phyloP scores from a whole-genome alignment of 2,888 invertebrate genomes.

The Apamea crenata region DNA sequence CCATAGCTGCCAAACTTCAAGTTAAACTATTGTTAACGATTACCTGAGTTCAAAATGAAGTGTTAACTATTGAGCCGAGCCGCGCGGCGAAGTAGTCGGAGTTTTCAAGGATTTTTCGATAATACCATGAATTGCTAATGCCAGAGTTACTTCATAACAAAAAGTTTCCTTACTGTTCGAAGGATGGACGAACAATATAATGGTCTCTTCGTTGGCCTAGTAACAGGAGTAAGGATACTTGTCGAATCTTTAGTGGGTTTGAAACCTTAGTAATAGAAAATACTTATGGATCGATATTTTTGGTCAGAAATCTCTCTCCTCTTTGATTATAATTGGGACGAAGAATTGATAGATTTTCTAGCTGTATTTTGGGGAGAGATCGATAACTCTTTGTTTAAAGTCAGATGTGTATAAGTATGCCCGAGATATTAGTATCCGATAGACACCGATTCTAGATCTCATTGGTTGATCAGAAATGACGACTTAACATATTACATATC shows the following conservation, averaged over 20 bases:
- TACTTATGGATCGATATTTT: not conserved
- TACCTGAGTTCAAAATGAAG: constrained; percentile 58
- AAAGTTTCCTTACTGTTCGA: constrained; percentile 33
- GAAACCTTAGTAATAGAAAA: not conserved
- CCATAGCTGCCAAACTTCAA: constrained; percentile 36
- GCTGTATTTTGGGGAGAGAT: not conserved
- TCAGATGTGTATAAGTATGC: not conserved
- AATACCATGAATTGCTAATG: constrained; percentile 57
- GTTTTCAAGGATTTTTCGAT: constrained; percentile 61
- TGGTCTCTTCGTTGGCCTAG: constrained; percentile 14
- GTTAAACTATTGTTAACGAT: constrained; percentile 50
- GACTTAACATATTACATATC: not conserved
- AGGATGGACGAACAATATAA: constrained; percentile 17
- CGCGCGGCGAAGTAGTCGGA: not conserved
- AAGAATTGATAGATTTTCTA: not conserved
- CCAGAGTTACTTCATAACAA: constrained; percentile 24
- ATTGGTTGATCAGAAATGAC: not conserved
- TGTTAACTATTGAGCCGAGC: constrained; percentile 40
- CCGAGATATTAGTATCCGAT: not conserved
- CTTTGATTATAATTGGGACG: not conserved
- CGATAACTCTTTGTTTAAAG: not conserved
- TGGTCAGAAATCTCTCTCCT: not conserved
- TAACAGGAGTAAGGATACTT: constrained; percentile 12
- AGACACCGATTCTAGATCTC: not conserved
- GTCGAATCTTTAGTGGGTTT: constrained; percentile 19